Conservation (phyloP, 2,113 vertebrate species). For the Cepphus grylle region DNA sequence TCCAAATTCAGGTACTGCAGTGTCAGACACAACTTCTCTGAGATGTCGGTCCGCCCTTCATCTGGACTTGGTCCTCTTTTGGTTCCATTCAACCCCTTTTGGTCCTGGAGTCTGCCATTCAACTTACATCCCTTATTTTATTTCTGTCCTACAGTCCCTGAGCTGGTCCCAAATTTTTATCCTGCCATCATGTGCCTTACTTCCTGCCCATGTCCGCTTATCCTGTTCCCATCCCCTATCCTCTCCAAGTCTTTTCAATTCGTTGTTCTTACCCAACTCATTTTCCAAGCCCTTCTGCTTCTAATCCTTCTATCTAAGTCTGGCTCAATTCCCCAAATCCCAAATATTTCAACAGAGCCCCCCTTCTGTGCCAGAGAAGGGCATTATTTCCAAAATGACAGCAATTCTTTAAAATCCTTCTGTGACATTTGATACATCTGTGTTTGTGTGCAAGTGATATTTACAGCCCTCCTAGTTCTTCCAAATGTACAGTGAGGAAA, state of each 20-base stretch:
- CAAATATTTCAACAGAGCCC: not conserved
- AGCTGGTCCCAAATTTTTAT: not conserved
- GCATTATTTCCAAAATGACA: not conserved
- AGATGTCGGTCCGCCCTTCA: not conserved
- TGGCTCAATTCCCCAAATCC: not conserved
- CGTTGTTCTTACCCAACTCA: not conserved
- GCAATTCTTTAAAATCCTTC: not conserved
- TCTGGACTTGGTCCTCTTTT: not conserved
- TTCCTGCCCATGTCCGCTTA: not conserved
- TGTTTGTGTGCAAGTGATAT: not conserved
- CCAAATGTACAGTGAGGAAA: not conserved
- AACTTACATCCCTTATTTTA: not conserved
- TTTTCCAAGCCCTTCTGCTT: not conserved
- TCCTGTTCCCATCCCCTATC: not conserved
- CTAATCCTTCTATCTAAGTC: not conserved
- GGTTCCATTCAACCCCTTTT: not conserved
- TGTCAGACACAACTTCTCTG: not conserved
- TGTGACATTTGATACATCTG: not conserved
- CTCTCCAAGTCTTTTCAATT: not conserved
- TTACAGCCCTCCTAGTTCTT: not conserved
- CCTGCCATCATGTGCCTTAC: not conserved
- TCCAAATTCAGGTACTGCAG: not conserved
- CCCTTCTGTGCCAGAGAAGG: not conserved
- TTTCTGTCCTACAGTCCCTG: not conserved
- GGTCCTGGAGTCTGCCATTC: not conserved